Evolutionary conservation across 2,888 invertebrate genomes (phyloP), one percentile per base, ranked within the genome.

Genomic region (Synanthedon myopaeformis): DNA sequence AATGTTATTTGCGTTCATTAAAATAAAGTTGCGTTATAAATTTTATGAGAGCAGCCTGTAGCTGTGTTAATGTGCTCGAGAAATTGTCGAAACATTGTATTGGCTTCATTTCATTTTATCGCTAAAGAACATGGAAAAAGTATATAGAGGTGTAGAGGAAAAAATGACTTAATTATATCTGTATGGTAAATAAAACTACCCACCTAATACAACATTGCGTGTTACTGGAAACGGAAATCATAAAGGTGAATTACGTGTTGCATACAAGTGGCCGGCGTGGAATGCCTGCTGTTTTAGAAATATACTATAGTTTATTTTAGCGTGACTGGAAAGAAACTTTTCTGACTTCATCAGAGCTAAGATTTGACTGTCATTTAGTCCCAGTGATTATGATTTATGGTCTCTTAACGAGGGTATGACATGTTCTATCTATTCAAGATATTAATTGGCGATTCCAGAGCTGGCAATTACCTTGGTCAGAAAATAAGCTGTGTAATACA

Each of bases 1-100:
- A 82, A 83, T 76, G 80, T 81, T 81, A 78, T 76, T 81, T 72
- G 72, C 69, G 74, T 73, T 75, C 78, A 79, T 83, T 82, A 83
- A 82, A 80, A 74, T 68, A 56, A 67, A 80, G 83, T 82, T 75
- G 75, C 75, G 74, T 76, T 76, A 75, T 82, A 79, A 82, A 81
- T 70, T 81, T 80, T 77, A 81, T 75, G 69, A 69, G 71, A 71
- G 67, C 71, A 71, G 66, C 66, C 67, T 71, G 73, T 70, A 71
- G 74, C 73, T 67, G 67, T 67, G 70, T 75, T 74, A 76, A 76
- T 69, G 66, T 63, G 64, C 63, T 65, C 63, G 67, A 65, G 69
- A 67, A 75, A 69, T 76, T 74, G 71, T 75, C 66, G 71, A 70
- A 74, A 79, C 76, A 70, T 74, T 79, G 51, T 35, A 17, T 45